Evolutionary conservation across 1,140 invertebrate genomes (phyloP).

Genomic region (Atta colombica): DNA sequence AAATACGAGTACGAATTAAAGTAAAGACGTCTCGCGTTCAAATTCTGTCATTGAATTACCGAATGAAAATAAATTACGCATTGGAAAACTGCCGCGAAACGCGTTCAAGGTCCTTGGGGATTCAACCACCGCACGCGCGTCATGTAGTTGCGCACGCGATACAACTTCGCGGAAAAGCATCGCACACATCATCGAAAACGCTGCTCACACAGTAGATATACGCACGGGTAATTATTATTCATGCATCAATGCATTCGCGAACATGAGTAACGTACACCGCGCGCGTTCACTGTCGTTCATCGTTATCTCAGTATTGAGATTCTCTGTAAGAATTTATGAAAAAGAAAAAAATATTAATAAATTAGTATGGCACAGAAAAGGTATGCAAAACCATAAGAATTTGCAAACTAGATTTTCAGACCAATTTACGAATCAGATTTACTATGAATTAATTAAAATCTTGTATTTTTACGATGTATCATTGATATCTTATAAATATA

Average conservation of each 20-base stretch:
- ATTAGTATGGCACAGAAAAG: neutral
- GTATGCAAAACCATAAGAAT: neutral
- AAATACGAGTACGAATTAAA: neutral
- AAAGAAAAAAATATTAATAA: neutral
- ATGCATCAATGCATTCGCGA: slow-evolving; percentile 75
- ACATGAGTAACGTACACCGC: slow-evolving; percentile 30
- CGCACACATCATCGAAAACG: slow-evolving; percentile 44
- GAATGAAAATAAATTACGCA: slow-evolving; percentile 43
- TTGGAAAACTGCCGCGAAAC: slow-evolving; percentile 28
- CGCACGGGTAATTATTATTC: slow-evolving; percentile 77
- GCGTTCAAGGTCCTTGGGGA: slow-evolving; percentile 44
- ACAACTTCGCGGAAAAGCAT: slow-evolving; percentile 49
- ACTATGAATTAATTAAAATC: neutral
- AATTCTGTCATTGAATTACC: slow-evolving; percentile 22
- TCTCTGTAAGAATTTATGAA: slow-evolving; percentile 69
- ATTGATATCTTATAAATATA: neutral
- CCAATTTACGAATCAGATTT: neutral
- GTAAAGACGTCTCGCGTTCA: neutral
- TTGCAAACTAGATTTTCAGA: neutral
- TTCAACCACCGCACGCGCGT: slow-evolving; percentile 24
- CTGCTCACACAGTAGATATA: slow-evolving; percentile 72
- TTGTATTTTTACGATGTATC: neutral
- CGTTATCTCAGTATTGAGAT: slow-evolving; percentile 68
- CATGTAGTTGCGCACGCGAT: slow-evolving; percentile 54
- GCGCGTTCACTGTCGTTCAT: slow-evolving; percentile 32